Percentiles rank a stretch among this genome's conserved stretches.
Evolutionary conservation across 2,797 vertebrate genomes (phyloP).

Genomic region (Coregonus ussuriensis): DNA sequence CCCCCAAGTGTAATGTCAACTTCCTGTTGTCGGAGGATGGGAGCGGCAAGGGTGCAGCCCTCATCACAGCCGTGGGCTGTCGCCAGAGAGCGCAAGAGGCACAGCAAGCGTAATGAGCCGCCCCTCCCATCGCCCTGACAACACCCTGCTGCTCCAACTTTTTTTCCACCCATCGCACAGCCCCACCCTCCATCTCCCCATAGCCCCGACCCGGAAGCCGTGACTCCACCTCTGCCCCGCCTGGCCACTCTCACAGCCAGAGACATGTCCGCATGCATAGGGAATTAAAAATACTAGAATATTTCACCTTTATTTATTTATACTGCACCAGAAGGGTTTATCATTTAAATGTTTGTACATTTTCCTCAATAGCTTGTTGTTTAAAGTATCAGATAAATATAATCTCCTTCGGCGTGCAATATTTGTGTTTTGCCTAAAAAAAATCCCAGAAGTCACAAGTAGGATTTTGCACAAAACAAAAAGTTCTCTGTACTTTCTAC

Average conservation of each 20-base stretch:
- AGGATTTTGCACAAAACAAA: constrained; percentile 49
- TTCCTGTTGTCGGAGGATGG: constrained; percentile 94
- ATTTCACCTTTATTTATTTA: constrained; percentile 64
- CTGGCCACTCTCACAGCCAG: constrained; percentile 38
- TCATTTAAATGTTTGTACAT: constrained; percentile 69
- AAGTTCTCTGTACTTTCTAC: constrained; percentile 47
- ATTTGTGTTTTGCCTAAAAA: constrained; percentile 65
- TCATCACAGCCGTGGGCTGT: constrained; percentile 92
- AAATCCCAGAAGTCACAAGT: constrained; percentile 44
- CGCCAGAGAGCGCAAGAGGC: constrained; percentile 74
- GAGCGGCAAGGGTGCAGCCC: constrained; percentile 93
- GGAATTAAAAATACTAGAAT: constrained; percentile 26
- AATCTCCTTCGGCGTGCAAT: constrained; percentile 65
- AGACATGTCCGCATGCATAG: constrained; percentile 16
- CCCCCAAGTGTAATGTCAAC: constrained; percentile 88
- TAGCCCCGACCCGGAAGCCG: constrained; percentile 52
- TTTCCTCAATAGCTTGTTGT: constrained; percentile 50
- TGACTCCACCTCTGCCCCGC: constrained; percentile 67
- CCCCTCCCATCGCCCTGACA: background rate
- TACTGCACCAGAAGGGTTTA: constrained; percentile 55
- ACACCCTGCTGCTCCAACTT: constrained; percentile 49
- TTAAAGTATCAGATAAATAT: constrained; percentile 45
- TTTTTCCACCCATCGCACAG: background rate
- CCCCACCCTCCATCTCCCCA: constrained; percentile 59
- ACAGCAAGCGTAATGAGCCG: constrained; percentile 44